Base-by-base conservation (phyloP, 53 echinoderm and acorn worm species). In the Pentamera pediparva region DNA sequence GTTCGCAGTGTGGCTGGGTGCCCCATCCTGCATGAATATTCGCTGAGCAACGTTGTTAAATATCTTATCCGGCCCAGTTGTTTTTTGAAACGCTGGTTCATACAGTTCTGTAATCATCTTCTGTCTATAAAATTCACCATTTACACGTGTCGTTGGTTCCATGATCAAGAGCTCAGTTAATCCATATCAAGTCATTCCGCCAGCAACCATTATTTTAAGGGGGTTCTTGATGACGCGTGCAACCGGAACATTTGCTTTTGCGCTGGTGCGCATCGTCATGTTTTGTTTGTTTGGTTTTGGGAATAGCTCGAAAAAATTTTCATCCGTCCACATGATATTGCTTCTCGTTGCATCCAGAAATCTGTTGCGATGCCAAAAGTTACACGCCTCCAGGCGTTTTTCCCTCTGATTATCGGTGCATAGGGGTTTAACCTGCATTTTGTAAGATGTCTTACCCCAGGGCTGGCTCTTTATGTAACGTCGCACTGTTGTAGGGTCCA, bases 11-110 rank as follows among this genome's bases (percentile, higher is more conserved):
- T 62, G 63, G 78, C 78, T 77, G 21, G 78, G 26, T 35, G 78
- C 63, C 32, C 62, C 78, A 77, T 77, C 78, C 40, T 77, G 64
- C 78, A 77, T 77, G 40, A 77, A 62, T 4, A 77, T 63, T 19
- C 3, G 50, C 19, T 63, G 56, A 56, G 27, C 56, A 20, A 56
- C 12, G 56, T 54, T 28, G 15, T 64, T 35, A 38, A 61, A 76
- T 29, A 76, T 61, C 61, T 61, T 61, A 61, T 61, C 76, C 38
- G 45, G 76, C 22, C 76, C 76, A 36, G 15, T 38, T 61, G 43
- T 76, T 61, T 61, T 76, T 32, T 63, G 26, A 64, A 61, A 63
- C 29, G 77, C 77, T 62, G 77, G 77, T 62, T 62, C 77, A 77
- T 26, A 77, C 28, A 77, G 77, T 43, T 63, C 25, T 24, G 62